Evolutionary conservation across 2,888 invertebrate species (phyloP).

Genomic region (Tricholauxania praeusta): DNA sequence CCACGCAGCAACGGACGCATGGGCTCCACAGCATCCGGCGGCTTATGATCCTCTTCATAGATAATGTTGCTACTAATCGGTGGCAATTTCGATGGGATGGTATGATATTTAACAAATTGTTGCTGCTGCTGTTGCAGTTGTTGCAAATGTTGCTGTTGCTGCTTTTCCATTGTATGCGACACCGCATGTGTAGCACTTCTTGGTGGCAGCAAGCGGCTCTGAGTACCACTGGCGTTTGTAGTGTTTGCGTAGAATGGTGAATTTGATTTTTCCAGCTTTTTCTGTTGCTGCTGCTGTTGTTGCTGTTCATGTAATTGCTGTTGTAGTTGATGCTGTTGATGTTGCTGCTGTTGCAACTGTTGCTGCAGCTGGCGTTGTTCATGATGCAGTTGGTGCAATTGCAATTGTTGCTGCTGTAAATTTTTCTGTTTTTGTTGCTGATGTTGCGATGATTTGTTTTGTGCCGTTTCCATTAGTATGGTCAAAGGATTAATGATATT

Average conservation of each 20-base stretch:
- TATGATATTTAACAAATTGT: constrained; percentile 66
- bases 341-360: constrained; percentile 35
- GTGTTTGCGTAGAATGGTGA: constrained; percentile 29
- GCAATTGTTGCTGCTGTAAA: constrained; percentile 34
- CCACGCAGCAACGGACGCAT: constrained; percentile 90
- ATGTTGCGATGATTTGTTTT: constrained; percentile 37
- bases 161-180: constrained; percentile 19
- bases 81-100: constrained; percentile 63
- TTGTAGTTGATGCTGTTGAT: constrained; percentile 37
- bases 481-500: constrained; percentile 57
- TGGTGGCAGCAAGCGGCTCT: constrained; percentile 57
- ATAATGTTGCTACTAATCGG: constrained; percentile 61
- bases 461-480: constrained; percentile 30
- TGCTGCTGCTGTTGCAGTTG: constrained; percentile 41
- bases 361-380: constrained; percentile 41
- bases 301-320: constrained; percentile 16
- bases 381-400: constrained; percentile 42
- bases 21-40: constrained; percentile 73
- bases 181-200: constrained; percentile 44
- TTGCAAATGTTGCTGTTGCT: constrained; percentile 54
- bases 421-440: constrained; percentile 41
- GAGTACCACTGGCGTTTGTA: constrained; percentile 44
- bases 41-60: constrained; percentile 64
- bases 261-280: background rate
- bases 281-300: constrained; percentile 28